Evolutionary conservation across 1,140 invertebrate species (phyloP).

Genomic region (Teleogryllus occipitalis): DNA sequence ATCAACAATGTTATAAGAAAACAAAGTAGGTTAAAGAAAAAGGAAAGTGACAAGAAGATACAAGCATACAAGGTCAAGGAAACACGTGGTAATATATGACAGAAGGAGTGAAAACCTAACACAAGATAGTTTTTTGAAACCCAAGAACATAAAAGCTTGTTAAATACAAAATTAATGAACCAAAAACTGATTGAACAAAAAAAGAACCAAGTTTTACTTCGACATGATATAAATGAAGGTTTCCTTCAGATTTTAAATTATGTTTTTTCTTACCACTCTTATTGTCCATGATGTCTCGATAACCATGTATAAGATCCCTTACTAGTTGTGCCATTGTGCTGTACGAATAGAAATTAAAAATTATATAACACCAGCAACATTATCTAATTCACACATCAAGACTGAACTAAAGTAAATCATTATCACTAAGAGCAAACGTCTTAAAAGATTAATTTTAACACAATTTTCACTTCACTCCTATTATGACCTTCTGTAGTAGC

Average conservation of each 20-base stretch:
- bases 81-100: not conserved
- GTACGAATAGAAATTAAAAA: not conserved
- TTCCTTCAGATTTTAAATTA: not conserved
- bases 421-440: too few relatives aligned
- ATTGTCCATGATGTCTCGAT: conserved; percentile 29
- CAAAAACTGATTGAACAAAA: too few relatives aligned
- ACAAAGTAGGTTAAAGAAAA: not conserved
- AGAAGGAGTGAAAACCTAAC: not conserved
- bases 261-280: conserved; percentile 25
- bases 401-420: too few relatives aligned
- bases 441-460: too few relatives aligned
- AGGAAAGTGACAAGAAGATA: not conserved
- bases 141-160: not conserved
- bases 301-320: conserved; percentile 21
- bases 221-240: too few relatives aligned
- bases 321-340: conserved; percentile 20
- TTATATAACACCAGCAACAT: too few relatives aligned
- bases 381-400: too few relatives aligned
- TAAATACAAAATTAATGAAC: not conserved
- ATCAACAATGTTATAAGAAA: not conserved
- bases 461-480: too few relatives aligned
- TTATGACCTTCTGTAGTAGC: too few relatives aligned
- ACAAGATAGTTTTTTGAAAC: not conserved
- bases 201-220: too few relatives aligned
- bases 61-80: not conserved